These are phyloP conservation scores for Prenolepis imparis DNA, from an alignment of 2,888 invertebrate genomes.

Conservation along the genomic window DNA sequence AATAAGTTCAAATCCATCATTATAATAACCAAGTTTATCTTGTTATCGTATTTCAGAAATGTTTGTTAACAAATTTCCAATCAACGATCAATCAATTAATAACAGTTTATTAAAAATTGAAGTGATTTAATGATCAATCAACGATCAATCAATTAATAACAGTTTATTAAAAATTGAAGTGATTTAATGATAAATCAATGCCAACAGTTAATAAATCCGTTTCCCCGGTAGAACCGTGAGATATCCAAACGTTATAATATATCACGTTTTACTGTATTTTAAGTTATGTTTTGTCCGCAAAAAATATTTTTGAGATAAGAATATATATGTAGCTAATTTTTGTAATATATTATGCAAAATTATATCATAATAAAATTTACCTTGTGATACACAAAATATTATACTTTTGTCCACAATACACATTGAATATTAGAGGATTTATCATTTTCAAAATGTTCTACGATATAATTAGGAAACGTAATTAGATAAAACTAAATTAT, in stretches of 20 bases:
- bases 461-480: neutral
- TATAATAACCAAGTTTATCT: neutral
- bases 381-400: no score
- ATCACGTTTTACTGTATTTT: neutral
- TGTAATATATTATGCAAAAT: no score
- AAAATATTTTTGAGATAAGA: neutral
- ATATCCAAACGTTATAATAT: neutral
- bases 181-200: conserved; percentile 32
- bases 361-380: no score
- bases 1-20: neutral
- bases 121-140: conserved; percentile 34
- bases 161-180: neutral
- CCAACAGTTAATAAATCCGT: neutral
- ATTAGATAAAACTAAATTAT: conserved; percentile 4
- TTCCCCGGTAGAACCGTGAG: neutral
- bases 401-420: neutral
- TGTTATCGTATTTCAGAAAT: neutral
- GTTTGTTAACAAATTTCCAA: neutral
- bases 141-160: conserved; percentile 41
- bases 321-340: neutral
- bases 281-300: neutral
- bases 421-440: neutral
- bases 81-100: conserved; percentile 37
- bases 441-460: neutral
- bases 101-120: neutral